Percentiles rank a stretch among this genome's conserved stretches.
phyloP scores from a whole-genome alignment of 2,888 invertebrate species.

The Acleris holmiana region DNA sequence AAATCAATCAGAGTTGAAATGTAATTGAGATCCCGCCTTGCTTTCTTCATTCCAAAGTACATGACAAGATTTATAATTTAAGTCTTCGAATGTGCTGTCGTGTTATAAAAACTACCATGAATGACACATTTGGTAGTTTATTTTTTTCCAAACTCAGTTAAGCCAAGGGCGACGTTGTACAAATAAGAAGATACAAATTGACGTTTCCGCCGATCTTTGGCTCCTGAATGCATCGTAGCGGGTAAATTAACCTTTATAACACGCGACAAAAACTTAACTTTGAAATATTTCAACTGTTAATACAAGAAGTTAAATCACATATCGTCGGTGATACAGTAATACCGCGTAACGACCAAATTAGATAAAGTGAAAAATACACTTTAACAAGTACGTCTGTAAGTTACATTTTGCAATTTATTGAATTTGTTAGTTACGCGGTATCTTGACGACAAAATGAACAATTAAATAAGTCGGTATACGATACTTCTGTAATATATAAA shows the following conservation, averaged over 20 bases:
- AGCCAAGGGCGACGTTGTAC: slow-evolving; percentile 42
- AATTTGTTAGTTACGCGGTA: too few species aligned
- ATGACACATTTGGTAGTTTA: slow-evolving; percentile 24
- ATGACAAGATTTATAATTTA: background rate
- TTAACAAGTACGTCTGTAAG: too few species aligned
- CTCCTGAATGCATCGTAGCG: slow-evolving; percentile 36
- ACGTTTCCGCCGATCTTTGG: slow-evolving; percentile 46
- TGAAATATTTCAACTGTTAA: background rate
- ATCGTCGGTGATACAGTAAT: too few species aligned
- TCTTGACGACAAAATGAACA: too few species aligned
- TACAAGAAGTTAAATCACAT: background rate
- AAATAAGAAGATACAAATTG: slow-evolving; percentile 52
- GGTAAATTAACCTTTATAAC: slow-evolving; percentile 21
- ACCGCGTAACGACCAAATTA: too few species aligned
- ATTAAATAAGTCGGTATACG: too few species aligned
- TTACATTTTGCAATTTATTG: too few species aligned
- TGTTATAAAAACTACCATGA: slow-evolving; percentile 28
- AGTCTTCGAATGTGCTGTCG: background rate
- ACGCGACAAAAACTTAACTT: slow-evolving; percentile 13
- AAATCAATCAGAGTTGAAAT: too few species aligned
- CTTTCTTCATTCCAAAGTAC: too few species aligned
- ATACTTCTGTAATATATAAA: too few species aligned
- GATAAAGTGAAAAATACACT: too few species aligned
- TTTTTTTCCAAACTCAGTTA: slow-evolving; percentile 25
- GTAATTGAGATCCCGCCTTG: too few species aligned